A percentile compares a stretch with the other conserved stretches of the same genome.
Conservation (phyloP, 2,113 vertebrate species). For the Anser cygnoides region DNA sequence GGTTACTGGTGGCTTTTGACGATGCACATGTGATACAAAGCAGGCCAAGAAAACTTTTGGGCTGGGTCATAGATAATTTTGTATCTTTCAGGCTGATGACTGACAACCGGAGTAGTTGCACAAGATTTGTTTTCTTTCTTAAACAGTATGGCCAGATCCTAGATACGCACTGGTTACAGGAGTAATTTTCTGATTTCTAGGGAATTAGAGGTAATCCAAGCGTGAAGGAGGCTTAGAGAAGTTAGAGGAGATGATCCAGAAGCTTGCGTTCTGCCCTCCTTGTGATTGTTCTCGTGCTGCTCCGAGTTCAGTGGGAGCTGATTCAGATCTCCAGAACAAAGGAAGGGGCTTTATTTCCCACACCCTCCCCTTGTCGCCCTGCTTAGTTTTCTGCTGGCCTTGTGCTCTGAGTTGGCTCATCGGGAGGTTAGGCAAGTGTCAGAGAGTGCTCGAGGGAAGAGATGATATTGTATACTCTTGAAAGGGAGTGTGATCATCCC, state of each 20-base stretch:
- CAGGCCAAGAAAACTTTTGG: background rate
- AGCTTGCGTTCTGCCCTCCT: background rate
- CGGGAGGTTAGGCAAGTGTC: constrained; percentile 9
- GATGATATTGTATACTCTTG: background rate
- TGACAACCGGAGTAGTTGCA: background rate
- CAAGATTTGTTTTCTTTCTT: background rate
- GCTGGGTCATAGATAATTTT: background rate
- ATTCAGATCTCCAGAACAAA: background rate
- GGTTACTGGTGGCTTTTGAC: background rate
- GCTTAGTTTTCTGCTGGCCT: background rate
- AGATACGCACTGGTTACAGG: background rate
- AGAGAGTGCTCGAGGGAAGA: background rate
- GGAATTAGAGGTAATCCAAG: background rate
- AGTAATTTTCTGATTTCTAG: background rate
- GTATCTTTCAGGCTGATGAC: background rate
- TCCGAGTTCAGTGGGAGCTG: background rate
- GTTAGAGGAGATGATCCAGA: background rate
- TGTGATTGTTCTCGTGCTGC: rapidly evolving
- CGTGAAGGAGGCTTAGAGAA: background rate
- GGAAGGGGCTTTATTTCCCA: background rate
- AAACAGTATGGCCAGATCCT: background rate
- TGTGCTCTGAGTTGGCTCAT: background rate
- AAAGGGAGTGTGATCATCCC: background rate
- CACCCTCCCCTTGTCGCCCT: too few relatives aligned
- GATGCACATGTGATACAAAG: background rate